Evolutionary conservation across 2,888 invertebrate genomes (phyloP).

Genomic region (Pegoplata infirma): DNA sequence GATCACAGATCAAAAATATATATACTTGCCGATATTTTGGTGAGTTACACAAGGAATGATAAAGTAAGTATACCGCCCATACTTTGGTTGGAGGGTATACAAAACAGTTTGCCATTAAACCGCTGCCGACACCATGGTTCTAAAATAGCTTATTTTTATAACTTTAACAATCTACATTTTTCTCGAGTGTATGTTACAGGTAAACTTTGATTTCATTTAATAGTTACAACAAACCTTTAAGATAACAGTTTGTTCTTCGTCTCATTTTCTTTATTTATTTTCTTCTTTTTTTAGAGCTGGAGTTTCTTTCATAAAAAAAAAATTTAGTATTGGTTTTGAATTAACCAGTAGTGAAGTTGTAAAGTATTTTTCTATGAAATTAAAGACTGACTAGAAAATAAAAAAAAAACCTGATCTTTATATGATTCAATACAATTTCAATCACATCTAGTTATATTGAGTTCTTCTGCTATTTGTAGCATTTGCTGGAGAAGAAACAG

Average conservation of each 20-base stretch:
- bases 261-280: too few relatives aligned
- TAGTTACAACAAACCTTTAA: conserved; percentile 20
- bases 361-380: conserved; percentile 29
- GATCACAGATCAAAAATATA: too few relatives aligned
- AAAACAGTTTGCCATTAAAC: too few relatives aligned
- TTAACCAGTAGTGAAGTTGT: too few relatives aligned
- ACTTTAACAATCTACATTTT: too few relatives aligned
- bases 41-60: too few relatives aligned
- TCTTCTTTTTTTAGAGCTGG: not conserved
- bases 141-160: too few relatives aligned
- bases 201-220: conserved; percentile 3
- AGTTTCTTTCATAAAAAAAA: not conserved
- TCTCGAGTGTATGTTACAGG: conserved; percentile 27
- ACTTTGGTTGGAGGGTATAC: too few relatives aligned
- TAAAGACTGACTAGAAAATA: conserved; percentile 12
- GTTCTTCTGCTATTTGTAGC: conserved; percentile 30
- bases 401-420: conserved; percentile 52
- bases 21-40: too few relatives aligned
- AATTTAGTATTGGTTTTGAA: conserved; percentile 21
- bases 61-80: too few relatives aligned
- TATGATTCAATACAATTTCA: conserved; percentile 51
- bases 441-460: conserved; percentile 37
- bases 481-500: conserved; percentile 39
- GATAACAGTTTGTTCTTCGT: not conserved
- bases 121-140: too few relatives aligned